Percentiles rank a stretch among this genome's conserved stretches.
Conservation (phyloP, 2,888 invertebrate species). For the Sesia bembeciformis region DNA sequence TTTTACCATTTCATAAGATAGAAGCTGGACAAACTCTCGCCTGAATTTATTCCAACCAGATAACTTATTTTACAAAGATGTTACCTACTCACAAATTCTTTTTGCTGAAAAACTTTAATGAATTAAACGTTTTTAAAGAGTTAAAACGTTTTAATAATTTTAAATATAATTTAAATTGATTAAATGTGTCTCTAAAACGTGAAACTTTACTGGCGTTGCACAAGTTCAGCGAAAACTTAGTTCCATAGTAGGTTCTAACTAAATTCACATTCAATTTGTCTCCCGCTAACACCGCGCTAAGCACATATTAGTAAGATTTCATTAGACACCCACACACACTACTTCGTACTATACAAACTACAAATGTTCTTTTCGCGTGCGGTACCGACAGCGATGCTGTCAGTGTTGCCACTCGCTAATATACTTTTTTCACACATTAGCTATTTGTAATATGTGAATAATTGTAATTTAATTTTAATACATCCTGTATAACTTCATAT, state of each 20-base stretch:
- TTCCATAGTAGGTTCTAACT: background rate
- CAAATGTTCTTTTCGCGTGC: slow-evolving; percentile 24
- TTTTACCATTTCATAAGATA: slow-evolving; percentile 36
- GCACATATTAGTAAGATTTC: slow-evolving; percentile 3
- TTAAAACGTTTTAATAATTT: no score
- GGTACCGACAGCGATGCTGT: background rate
- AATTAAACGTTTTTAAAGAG: no score
- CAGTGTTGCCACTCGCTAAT: background rate
- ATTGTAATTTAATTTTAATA: no score
- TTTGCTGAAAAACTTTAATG: background rate
- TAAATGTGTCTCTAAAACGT: no score
- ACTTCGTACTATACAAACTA: slow-evolving; percentile 8
- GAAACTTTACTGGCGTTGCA: no score
- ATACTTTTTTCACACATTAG: no score
- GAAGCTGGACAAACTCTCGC: slow-evolving; percentile 18
- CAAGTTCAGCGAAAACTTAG: no score
- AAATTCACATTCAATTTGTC: slow-evolving; percentile 1
- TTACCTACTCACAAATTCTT: background rate
- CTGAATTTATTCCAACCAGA: slow-evolving; percentile 12
- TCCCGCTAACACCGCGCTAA: background rate
- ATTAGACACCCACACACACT: slow-evolving; percentile 1
- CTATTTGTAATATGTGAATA: no score
- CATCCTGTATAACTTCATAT: no score
- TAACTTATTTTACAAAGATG: slow-evolving; percentile 7
- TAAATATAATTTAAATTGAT: no score